These are phyloP conservation scores for Papilio glaucus DNA, from an alignment of 1,140 invertebrate genomes.

Conservation along the genomic window DNA sequence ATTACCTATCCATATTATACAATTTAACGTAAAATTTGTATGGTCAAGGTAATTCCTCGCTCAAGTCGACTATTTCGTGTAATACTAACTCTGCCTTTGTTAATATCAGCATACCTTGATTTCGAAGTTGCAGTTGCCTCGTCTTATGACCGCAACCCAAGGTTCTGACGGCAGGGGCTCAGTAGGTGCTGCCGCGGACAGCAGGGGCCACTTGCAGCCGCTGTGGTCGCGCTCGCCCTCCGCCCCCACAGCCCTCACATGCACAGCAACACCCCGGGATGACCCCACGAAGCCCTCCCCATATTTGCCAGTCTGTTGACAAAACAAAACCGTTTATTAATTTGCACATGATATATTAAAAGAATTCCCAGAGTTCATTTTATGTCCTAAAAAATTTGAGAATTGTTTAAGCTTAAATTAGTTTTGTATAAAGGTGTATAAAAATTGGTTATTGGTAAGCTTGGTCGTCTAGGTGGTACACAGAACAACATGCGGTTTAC, in stretches of 20 bases:
- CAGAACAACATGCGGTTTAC: no score
- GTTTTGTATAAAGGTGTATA: no score
- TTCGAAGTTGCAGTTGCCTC: constrained; percentile 90
- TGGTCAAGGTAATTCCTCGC: no score
- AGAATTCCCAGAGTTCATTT: not conserved
- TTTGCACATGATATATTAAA: not conserved
- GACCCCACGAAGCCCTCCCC: constrained; percentile 85
- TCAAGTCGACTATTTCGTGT: no score
- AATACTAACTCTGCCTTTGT: not conserved
- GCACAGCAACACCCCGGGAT: constrained; percentile 71
- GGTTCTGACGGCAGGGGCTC: constrained; percentile 82
- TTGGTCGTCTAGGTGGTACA: no score
- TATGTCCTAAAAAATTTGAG: not conserved
- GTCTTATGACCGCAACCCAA: constrained; percentile 90
- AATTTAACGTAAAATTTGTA: no score
- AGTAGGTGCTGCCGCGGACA: constrained; percentile 78
- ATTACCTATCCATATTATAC: no score
- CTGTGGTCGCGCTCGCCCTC: constrained; percentile 84
- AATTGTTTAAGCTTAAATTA: no score
- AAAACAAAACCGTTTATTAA: not conserved
- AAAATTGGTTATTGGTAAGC: no score
- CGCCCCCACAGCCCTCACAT: constrained; percentile 84
- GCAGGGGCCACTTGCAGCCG: constrained; percentile 86
- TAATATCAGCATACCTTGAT: constrained; percentile 84
- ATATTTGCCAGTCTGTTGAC: constrained; percentile 87